Evolutionary conservation across 1,140 invertebrate species (phyloP).

Genomic region (Drosophila nigrodunni): DNA sequence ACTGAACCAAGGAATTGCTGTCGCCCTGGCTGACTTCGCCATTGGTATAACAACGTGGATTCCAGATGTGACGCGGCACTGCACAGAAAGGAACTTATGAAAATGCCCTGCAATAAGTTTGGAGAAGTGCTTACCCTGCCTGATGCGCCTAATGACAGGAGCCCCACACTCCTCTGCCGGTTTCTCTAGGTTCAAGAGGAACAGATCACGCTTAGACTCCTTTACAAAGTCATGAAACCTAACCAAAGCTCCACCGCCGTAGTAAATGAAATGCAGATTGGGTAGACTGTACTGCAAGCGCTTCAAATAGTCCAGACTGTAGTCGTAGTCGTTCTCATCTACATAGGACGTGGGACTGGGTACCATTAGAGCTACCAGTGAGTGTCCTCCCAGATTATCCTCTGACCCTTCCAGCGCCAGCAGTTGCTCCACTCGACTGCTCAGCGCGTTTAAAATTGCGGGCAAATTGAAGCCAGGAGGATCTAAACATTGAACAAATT

Average conservation of each 20-base stretch:
- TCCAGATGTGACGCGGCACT: conserved; percentile 88
- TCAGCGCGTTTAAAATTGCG: conserved; percentile 83
- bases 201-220: conserved; percentile 84
- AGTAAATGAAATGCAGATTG: conserved; percentile 85
- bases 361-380: conserved; percentile 86
- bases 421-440: conserved; percentile 73
- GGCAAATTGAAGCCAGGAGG: conserved; percentile 86
- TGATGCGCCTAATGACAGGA: conserved; percentile 70
- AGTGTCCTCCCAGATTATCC: conserved; percentile 85
- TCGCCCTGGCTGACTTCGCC: conserved; percentile 75
- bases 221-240: conserved; percentile 85
- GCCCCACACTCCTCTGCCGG: conserved; percentile 47
- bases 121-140: conserved; percentile 61
- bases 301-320: conserved; percentile 84
- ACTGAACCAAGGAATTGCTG: conserved; percentile 84
- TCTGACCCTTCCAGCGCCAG: conserved; percentile 83
- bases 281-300: conserved; percentile 85
- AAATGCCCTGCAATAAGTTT: neutral
- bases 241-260: conserved; percentile 85
- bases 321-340: conserved; percentile 84
- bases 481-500: conserved; percentile 32
- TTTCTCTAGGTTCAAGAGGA: conserved; percentile 55
- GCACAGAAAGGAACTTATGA: conserved; percentile 32
- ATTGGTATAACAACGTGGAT: conserved; percentile 86
- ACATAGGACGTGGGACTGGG: conserved; percentile 82